Percentiles rank a stretch among this genome's conserved stretches.
These are phyloP conservation scores for Drosophila sp. DNA, from an alignment of 1,140 invertebrate species.

Conservation along the genomic window DNA sequence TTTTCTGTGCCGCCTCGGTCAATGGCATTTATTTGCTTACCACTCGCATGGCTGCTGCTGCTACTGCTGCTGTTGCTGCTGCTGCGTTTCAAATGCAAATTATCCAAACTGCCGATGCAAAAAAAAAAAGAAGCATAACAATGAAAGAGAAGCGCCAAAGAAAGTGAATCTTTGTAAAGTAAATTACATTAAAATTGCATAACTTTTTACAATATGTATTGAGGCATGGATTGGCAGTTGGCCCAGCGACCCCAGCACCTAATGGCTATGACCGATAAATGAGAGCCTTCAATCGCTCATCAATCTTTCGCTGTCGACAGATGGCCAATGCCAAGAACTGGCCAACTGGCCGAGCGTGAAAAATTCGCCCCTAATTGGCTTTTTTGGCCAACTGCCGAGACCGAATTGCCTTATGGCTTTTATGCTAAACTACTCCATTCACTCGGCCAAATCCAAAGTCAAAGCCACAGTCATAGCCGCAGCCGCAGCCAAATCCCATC, in stretches of 20 bases:
- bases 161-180: constrained; percentile 56
- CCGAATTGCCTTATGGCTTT: not conserved
- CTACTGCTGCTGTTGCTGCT: constrained; percentile 22
- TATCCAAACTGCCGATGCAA: constrained; percentile 43
- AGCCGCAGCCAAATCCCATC: constrained; percentile 25
- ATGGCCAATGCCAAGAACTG: constrained; percentile 70
- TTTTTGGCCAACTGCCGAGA: constrained; percentile 33
- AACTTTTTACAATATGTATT: constrained; percentile 35
- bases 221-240: not conserved
- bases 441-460: constrained; percentile 20
- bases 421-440: constrained; percentile 11
- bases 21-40: constrained; percentile 40
- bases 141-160: constrained; percentile 28
- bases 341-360: constrained; percentile 52
- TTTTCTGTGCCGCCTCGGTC: constrained; percentile 55
- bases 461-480: constrained; percentile 22
- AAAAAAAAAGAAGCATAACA: constrained; percentile 8
- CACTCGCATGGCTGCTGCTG: constrained; percentile 53
- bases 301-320: constrained; percentile 51
- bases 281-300: constrained; percentile 54
- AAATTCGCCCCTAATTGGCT: constrained; percentile 35
- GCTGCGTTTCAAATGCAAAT: constrained; percentile 65
- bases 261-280: constrained; percentile 46
- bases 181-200: constrained; percentile 73
- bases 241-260: not conserved